These are phyloP conservation scores for Lutjanus campechanus DNA, from an alignment of 2,797 vertebrate genomes.

Conservation along the genomic window DNA sequence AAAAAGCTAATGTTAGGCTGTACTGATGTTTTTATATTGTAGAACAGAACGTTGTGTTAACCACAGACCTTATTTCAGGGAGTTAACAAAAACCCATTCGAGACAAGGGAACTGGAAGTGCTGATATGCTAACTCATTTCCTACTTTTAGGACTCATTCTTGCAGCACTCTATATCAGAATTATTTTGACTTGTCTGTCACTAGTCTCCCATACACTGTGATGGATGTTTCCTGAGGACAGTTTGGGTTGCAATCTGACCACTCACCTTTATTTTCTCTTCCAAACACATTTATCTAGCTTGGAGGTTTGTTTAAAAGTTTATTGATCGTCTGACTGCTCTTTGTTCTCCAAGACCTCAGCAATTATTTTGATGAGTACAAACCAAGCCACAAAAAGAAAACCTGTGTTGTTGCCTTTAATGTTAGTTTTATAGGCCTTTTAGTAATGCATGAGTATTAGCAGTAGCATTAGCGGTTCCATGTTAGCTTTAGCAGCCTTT, in stretches of 20 bases:
- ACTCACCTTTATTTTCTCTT: slow-evolving; percentile 2
- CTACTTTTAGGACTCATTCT: no score
- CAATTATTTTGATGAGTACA: neutral
- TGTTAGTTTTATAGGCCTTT: neutral
- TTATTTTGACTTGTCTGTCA: neutral
- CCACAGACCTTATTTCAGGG: no score
- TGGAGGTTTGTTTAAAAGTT: slow-evolving; percentile 9
- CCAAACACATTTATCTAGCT: slow-evolving; percentile 1
- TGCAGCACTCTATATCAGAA: no score
- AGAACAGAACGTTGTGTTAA: no score
- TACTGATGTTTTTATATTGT: no score
- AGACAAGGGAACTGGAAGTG: no score
- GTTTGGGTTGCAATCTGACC: slow-evolving; percentile 8
- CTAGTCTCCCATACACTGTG: slow-evolving; percentile 1
- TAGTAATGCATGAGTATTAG: neutral
- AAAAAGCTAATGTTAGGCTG: no score
- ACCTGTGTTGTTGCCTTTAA: neutral
- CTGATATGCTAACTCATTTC: no score
- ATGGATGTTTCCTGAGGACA: slow-evolving; percentile 5
- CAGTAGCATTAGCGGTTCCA: neutral
- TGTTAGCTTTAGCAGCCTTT: neutral
- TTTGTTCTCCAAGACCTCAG: slow-evolving; percentile 4
- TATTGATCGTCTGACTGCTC: neutral
- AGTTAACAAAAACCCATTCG: no score
- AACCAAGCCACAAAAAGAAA: slow-evolving; percentile 7